Evolutionary conservation across 1,140 invertebrate genomes (phyloP).

Genomic region (Monochamus saltuarius): DNA sequence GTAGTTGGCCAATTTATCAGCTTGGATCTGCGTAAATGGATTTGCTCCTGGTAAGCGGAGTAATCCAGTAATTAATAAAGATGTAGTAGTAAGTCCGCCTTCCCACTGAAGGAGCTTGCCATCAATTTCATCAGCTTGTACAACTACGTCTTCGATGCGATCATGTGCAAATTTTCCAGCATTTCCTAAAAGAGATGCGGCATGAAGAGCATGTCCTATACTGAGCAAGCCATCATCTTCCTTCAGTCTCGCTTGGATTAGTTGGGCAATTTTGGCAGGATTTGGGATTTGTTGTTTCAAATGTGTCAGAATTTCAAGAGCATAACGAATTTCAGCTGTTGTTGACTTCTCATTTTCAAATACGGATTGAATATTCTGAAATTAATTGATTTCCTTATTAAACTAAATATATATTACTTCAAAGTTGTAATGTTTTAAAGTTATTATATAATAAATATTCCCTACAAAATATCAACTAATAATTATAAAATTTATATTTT

Average conservation of each 20-base stretch:
- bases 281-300: slow-evolving; percentile 39
- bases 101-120: slow-evolving; percentile 88
- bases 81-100: slow-evolving; percentile 69
- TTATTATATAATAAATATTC: too few species aligned
- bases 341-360: slow-evolving; percentile 40
- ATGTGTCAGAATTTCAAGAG: slow-evolving; percentile 40
- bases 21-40: slow-evolving; percentile 74
- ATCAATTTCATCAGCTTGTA: slow-evolving; percentile 94
- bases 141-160: slow-evolving; percentile 85
- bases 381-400: slow-evolving; percentile 7
- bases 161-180: slow-evolving; percentile 73
- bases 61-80: slow-evolving; percentile 71
- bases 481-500: slow-evolving; percentile 17
- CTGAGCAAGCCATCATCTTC: slow-evolving; percentile 56
- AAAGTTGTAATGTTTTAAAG: too few species aligned
- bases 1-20: slow-evolving; percentile 89
- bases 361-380: slow-evolving; percentile 37
- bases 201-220: slow-evolving; percentile 81
- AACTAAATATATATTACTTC: too few species aligned
- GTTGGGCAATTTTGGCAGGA: slow-evolving; percentile 40
- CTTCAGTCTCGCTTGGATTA: slow-evolving; percentile 44
- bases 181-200: slow-evolving; percentile 67
- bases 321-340: slow-evolving; percentile 42
- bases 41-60: slow-evolving; percentile 75
- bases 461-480: too few species aligned